phyloP scores from a whole-genome alignment of 2,888 invertebrate species.

The Ectropis crepuscularia region DNA sequence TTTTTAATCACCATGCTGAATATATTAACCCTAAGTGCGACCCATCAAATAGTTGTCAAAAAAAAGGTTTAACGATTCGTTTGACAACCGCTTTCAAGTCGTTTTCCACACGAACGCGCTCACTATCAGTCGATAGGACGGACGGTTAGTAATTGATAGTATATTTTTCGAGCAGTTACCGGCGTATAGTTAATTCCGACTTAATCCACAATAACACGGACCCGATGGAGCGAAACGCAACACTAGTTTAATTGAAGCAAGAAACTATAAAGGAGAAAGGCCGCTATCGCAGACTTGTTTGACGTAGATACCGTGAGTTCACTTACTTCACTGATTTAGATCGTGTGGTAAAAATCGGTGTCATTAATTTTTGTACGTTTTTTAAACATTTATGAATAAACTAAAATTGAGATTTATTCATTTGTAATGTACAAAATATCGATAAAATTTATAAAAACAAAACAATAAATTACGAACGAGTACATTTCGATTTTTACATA shows the following conservation, averaged over 20 bases:
- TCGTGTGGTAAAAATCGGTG: too few relatives aligned
- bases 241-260: conserved; percentile 36
- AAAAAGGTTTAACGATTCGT: not conserved
- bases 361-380: too few relatives aligned
- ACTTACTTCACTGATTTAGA: too few relatives aligned
- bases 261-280: conserved; percentile 35
- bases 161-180: not conserved
- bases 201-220: not conserved
- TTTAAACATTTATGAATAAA: too few relatives aligned
- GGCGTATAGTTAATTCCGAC: not conserved
- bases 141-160: not conserved
- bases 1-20: too few relatives aligned
- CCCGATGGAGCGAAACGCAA: conserved; percentile 31
- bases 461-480: too few relatives aligned
- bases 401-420: too few relatives aligned
- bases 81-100: not conserved
- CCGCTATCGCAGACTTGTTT: conserved; percentile 11
- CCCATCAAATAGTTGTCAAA: too few relatives aligned
- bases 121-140: not conserved
- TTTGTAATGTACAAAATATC: too few relatives aligned
- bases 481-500: too few relatives aligned
- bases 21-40: not conserved
- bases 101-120: conserved; percentile 3
- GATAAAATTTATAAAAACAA: too few relatives aligned
- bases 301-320: too few relatives aligned